A percentile compares a stretch with the other conserved stretches of the same genome.
Conservation (phyloP, 2,113 vertebrate species). For the Ctenomys sociabilis region DNA sequence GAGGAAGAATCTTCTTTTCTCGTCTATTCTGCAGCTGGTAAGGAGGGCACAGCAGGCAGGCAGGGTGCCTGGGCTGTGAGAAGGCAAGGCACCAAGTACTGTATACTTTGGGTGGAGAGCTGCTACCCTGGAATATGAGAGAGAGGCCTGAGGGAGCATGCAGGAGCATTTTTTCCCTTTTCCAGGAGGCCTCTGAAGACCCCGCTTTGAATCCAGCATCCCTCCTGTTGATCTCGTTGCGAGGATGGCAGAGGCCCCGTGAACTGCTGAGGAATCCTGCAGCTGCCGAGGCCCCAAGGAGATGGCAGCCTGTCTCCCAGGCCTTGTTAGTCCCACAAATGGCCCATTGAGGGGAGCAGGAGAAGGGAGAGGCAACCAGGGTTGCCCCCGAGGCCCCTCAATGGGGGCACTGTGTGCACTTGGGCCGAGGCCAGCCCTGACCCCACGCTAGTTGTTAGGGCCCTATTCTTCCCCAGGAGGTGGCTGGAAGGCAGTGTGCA, state of each 20-base stretch:
- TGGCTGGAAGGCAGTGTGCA: slow-evolving; percentile 75
- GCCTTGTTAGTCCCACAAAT: slow-evolving; percentile 74
- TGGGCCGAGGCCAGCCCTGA: slow-evolving; percentile 80
- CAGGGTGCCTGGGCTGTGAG: neutral
- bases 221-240: slow-evolving; percentile 10
- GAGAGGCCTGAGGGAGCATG: neutral
- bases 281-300: slow-evolving; percentile 77
- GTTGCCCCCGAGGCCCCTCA: slow-evolving; percentile 78
- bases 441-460: slow-evolving; percentile 77
- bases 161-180: neutral
- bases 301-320: slow-evolving; percentile 68
- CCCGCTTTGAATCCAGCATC: neutral
- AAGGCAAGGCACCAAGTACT: neutral
- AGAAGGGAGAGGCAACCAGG: slow-evolving; percentile 72
- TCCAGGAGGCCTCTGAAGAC: slow-evolving; percentile 18
- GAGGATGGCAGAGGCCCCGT: slow-evolving; percentile 45
- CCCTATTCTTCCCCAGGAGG: slow-evolving; percentile 78
- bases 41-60: neutral
- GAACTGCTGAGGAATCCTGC: slow-evolving; percentile 63
- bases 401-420: slow-evolving; percentile 74
- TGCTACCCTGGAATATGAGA: neutral
- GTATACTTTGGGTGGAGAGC: neutral
- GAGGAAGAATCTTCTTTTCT: neutral
- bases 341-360: slow-evolving; percentile 81
- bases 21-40: neutral